Evolutionary conservation across 2,888 invertebrate species (phyloP).

Genomic region (Rhodophaea formosa): DNA sequence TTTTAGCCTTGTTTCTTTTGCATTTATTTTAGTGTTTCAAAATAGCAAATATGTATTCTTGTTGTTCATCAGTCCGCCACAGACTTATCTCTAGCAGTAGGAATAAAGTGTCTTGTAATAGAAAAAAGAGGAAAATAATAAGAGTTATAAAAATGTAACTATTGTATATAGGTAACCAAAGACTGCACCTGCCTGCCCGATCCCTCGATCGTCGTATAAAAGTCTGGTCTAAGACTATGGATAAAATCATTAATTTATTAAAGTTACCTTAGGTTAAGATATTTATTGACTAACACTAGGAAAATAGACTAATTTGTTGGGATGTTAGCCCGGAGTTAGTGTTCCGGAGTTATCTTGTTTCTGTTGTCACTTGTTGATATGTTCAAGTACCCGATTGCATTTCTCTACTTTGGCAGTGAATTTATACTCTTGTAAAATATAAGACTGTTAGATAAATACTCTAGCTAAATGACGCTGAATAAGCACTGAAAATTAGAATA

Average conservation of each 20-base stretch:
- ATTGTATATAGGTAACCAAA: slow-evolving; percentile 72
- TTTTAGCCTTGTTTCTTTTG: slow-evolving; percentile 11
- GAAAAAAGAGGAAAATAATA: slow-evolving; percentile 64
- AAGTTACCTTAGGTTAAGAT: slow-evolving; percentile 78
- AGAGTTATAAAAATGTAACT: slow-evolving; percentile 44
- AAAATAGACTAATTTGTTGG: slow-evolving; percentile 47
- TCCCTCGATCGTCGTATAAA: slow-evolving; percentile 37
- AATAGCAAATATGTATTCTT: slow-evolving; percentile 43
- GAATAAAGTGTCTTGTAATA: slow-evolving; percentile 65
- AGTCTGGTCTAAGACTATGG: slow-evolving; percentile 54
- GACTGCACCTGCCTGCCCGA: slow-evolving; percentile 66
- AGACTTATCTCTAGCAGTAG: slow-evolving; percentile 66
- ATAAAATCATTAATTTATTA: slow-evolving; percentile 65
- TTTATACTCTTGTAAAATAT: slow-evolving; percentile 77
- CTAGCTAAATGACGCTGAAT: slow-evolving; percentile 68
- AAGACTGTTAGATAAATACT: slow-evolving; percentile 79
- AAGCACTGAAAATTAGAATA: slow-evolving; percentile 62
- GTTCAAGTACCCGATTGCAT: slow-evolving; percentile 70
- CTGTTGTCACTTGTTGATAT: slow-evolving; percentile 37
- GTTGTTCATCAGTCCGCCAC: slow-evolving; percentile 57
- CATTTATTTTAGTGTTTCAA: slow-evolving; percentile 30
- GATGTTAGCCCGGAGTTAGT: slow-evolving; percentile 31
- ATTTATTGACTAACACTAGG: slow-evolving; percentile 73
- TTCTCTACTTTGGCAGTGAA: slow-evolving; percentile 62
- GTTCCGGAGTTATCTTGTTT: slow-evolving; percentile 24